Conservation (phyloP, 2,113 vertebrate species). For the Crotalus horridus region DNA sequence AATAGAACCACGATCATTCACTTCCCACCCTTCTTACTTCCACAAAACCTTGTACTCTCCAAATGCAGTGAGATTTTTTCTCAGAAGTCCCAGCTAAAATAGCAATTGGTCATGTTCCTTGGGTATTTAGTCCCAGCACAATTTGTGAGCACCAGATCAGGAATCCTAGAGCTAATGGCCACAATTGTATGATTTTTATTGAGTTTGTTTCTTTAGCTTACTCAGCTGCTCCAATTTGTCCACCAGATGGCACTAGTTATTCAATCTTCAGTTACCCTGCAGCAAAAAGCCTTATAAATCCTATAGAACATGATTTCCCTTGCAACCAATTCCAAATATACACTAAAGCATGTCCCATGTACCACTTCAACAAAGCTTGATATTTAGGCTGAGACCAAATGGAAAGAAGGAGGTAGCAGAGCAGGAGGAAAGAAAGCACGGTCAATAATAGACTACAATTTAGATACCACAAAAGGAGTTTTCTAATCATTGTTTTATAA, state of each 20-base stretch:
- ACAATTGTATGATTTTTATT: not conserved
- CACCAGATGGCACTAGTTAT: slow-evolving; percentile 65
- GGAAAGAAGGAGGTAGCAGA: not conserved
- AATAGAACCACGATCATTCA: not conserved
- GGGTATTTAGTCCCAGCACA: not conserved
- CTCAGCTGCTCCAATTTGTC: rapidly evolving
- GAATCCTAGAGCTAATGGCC: not conserved
- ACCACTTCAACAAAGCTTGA: not conserved
- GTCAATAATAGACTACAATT: not conserved
- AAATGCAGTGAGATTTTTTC: not conserved
- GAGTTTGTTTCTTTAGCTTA: not conserved
- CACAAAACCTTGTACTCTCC: not conserved
- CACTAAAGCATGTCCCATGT: not conserved
- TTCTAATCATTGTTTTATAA: not conserved
- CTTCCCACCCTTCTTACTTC: not conserved
- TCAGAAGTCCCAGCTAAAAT: not conserved
- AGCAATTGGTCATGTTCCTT: not conserved
- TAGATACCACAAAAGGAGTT: not conserved
- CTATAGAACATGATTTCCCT: not conserved
- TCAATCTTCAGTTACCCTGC: slow-evolving; percentile 2
- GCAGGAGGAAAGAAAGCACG: not conserved
- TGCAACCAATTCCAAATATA: not conserved
- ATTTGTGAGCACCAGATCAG: not conserved
- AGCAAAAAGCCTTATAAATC: rapidly evolving
- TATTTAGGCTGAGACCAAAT: not conserved